These are phyloP conservation scores for Drosophila pseudotakahashii DNA, from an alignment of 2,888 invertebrate species.

Conservation along the genomic window DNA sequence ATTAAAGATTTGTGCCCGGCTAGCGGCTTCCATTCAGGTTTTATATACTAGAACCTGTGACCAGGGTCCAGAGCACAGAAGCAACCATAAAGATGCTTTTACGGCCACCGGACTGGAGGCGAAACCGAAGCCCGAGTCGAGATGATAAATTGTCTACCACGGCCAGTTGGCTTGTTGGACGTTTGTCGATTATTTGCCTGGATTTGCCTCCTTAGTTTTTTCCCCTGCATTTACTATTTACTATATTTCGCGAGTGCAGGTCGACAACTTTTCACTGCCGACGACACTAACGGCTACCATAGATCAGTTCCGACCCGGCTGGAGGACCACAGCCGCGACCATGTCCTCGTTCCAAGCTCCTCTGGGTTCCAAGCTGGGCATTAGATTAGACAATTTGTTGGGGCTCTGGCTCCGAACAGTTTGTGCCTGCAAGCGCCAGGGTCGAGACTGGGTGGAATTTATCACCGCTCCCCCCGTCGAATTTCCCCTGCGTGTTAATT, in stretches of 20 bases:
- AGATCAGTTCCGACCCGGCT: conserved; percentile 54
- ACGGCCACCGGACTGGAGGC: conserved; percentile 49
- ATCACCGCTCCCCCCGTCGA: conserved; percentile 27
- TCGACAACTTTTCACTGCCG: conserved; percentile 64
- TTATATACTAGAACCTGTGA: conserved; percentile 11
- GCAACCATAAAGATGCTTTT: conserved; percentile 73
- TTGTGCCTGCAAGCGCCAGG: conserved; percentile 69
- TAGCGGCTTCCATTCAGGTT: neutral
- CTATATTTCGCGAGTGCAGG: conserved; percentile 44
- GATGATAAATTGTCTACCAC: conserved; percentile 78
- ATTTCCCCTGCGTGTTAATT: conserved; percentile 82
- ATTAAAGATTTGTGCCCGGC: conserved; percentile 44
- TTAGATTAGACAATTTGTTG: conserved; percentile 79
- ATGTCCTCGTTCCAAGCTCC: conserved; percentile 12
- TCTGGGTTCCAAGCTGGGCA: conserved; percentile 26
- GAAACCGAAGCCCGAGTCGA: conserved; percentile 51
- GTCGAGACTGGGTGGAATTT: conserved; percentile 54
- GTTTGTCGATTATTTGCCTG: conserved; percentile 53
- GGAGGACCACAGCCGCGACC: conserved; percentile 1
- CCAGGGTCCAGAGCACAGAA: conserved; percentile 51
- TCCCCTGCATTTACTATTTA: neutral
- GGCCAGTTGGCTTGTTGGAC: conserved; percentile 63
- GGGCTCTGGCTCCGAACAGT: conserved; percentile 45
- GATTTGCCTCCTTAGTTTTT: conserved; percentile 12
- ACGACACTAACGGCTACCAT: conserved; percentile 61